Conservation (phyloP, 1,140 invertebrate species). For the Temnothorax longispinosus region DNA sequence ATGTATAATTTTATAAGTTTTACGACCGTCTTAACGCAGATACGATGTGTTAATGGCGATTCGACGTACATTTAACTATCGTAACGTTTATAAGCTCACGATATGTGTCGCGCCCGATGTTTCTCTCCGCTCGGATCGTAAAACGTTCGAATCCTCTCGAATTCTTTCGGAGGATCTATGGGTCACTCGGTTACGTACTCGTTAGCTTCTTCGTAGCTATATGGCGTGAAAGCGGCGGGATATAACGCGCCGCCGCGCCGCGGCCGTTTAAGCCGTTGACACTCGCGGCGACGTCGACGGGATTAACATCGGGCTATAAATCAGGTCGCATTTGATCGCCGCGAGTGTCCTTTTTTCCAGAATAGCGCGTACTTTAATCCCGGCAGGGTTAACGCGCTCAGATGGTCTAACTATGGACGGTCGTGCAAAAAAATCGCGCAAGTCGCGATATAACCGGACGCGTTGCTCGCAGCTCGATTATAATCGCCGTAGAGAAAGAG, state of each 20-base stretch:
- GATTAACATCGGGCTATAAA: slow-evolving; percentile 33
- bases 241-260: neutral
- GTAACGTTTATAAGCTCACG: slow-evolving; percentile 22
- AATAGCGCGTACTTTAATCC: slow-evolving; percentile 37
- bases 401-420: slow-evolving; percentile 32
- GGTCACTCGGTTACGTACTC: slow-evolving; percentile 19
- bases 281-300: neutral
- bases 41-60: slow-evolving; percentile 50
- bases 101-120: neutral
- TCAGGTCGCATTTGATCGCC: slow-evolving; percentile 27
- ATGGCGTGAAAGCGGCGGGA: slow-evolving; percentile 17
- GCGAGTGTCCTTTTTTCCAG: neutral
- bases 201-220: neutral
- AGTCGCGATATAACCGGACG: slow-evolving; percentile 7
- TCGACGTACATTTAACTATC: slow-evolving; percentile 42
- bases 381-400: slow-evolving; percentile 21
- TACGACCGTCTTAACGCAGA: slow-evolving; percentile 33
- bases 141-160: slow-evolving; percentile 24
- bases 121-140: slow-evolving; percentile 18
- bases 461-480: slow-evolving; percentile 32
- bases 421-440: slow-evolving; percentile 45
- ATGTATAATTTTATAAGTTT: slow-evolving; percentile 13
- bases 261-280: neutral
- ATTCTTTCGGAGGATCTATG: neutral
- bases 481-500: slow-evolving; percentile 13